Base-by-base conservation (phyloP, 2,888 invertebrate genomes). In the Acrocyrtus sp. region DNA sequence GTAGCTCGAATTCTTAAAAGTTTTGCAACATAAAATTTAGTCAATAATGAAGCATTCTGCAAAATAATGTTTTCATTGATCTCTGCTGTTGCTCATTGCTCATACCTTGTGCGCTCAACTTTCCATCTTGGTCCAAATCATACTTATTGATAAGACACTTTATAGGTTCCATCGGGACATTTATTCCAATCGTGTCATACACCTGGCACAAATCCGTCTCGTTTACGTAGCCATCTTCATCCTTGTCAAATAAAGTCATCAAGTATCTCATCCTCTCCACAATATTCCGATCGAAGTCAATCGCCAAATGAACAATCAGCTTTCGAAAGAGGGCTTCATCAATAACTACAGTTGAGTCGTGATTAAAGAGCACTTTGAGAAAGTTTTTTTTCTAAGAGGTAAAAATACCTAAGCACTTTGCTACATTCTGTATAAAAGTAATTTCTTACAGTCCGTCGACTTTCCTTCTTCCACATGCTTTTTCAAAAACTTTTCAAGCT, bases 181-280 rank as follows among this genome's bases (percentile, higher is more conserved):
- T 34, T 17, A 69, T 69, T 43, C 69, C 69, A 22, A 69, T 54
- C 0, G 54, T 43, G n/a, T 56, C 61, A 34, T 69, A 69, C 45
- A 69, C 69, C 47, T 56, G 43, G 15, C 61, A 39, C 26, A 69
- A 21, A 17, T 69, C 69, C 0, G 3, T 5, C 27, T 69, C 61
- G 41, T 50, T 60, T 12, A 69, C 56, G 24, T 27, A 62, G 2
- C 69, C 69, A 48, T 69, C 69, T 29, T 56, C 39, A 27, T 61
- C 69, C 43, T 61, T 69, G 54, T 69, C 69, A 54, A 69, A 62
- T 1, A 69, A 21, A 15, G 41, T 34, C 61, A 69, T 54, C 48
- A 69, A 48, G 50, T 69, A 69, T 15, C 48, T 34, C 69, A 69
- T 69, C 10, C 69, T 54, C 4, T 54, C 54, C 10, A 48, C 6